phyloP scores from a whole-genome alignment of 2,797 vertebrate genomes.

The Chrysocyon brachyurus region DNA sequence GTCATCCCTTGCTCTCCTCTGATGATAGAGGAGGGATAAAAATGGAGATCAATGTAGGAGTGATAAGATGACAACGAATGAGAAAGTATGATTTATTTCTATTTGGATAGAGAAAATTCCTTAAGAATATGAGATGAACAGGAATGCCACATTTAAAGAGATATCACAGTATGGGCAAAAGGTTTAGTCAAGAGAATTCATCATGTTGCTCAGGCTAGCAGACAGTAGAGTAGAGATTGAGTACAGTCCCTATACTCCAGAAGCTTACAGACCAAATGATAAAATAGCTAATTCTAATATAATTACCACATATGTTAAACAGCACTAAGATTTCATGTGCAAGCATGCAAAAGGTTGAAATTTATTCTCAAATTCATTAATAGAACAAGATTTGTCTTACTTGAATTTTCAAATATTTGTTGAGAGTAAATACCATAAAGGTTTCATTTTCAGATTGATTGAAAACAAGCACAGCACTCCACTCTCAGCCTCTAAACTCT shows the following conservation, averaged over 20 bases:
- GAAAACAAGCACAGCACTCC: not conserved
- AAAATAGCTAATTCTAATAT: not conserved
- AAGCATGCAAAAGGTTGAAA: not conserved
- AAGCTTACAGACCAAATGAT: not conserved
- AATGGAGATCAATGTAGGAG: not conserved
- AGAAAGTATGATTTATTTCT: not conserved
- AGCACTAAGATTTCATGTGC: not conserved
- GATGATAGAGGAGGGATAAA: not conserved
- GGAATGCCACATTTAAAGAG: not conserved
- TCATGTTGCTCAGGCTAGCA: not conserved
- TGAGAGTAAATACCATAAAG: not conserved
- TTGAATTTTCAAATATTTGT: not conserved
- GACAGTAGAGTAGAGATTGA: not conserved
- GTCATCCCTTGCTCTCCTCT: not conserved
- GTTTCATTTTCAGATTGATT: constrained; percentile 9
- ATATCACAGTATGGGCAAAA: not conserved
- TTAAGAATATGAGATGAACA: not conserved
- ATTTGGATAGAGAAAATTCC: not conserved
- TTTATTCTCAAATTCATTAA: not conserved
- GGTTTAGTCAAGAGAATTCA: not conserved
- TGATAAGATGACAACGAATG: not conserved
- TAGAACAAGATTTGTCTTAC: not conserved
- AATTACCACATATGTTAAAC: not conserved
- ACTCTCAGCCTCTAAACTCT: not conserved
- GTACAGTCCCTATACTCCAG: not conserved